phyloP scores from a whole-genome alignment of 2,113 vertebrate species.

The Tetraodon nigroviridis region DNA sequence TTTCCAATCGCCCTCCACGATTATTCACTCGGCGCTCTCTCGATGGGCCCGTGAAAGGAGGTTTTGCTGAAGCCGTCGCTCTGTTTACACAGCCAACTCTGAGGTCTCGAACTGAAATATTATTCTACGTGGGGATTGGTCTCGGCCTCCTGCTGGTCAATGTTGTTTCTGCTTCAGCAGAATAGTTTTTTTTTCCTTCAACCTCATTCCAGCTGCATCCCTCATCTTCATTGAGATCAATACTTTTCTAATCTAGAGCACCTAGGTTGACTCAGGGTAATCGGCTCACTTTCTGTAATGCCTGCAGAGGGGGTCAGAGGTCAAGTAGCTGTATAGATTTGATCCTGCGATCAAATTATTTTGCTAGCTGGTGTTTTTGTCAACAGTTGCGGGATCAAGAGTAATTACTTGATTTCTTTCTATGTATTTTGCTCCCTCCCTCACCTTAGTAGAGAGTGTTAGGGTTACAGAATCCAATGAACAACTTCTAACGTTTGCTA shows the following conservation, averaged over 20 bases:
- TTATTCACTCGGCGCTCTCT: conserved; percentile 39
- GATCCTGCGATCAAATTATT: conserved; percentile 70
- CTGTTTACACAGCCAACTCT: conserved; percentile 62
- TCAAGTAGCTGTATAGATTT: conserved; percentile 72
- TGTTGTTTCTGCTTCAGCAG: conserved; percentile 55
- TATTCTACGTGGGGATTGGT: conserved; percentile 49
- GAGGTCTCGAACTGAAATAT: conserved; percentile 63
- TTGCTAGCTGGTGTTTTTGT: conserved; percentile 54
- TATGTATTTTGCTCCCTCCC: conserved; percentile 1
- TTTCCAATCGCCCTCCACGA: conserved; percentile 33
- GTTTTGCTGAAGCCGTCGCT: conserved; percentile 48
- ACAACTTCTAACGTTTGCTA: too few species aligned
- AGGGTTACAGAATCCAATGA: too few species aligned
- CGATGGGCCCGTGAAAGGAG: conserved; percentile 47
- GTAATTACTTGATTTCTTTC: conserved; percentile 38
- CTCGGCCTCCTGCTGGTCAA: conserved; percentile 51
- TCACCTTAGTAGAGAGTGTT: neutral
- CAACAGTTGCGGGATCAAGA: conserved; percentile 52
- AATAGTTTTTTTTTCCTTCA: conserved; percentile 50
- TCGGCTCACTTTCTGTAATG: conserved; percentile 70
- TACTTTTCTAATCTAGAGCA: conserved; percentile 65
- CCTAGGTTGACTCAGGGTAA: conserved; percentile 58
- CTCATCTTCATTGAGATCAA: conserved; percentile 66
- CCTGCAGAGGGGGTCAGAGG: conserved; percentile 62
- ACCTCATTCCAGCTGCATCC: conserved; percentile 57